A percentile compares a stretch with the other conserved stretches of the same genome.
Evolutionary conservation across 2,797 vertebrate species (phyloP).

Genomic region (Babyrousa celebensis): DNA sequence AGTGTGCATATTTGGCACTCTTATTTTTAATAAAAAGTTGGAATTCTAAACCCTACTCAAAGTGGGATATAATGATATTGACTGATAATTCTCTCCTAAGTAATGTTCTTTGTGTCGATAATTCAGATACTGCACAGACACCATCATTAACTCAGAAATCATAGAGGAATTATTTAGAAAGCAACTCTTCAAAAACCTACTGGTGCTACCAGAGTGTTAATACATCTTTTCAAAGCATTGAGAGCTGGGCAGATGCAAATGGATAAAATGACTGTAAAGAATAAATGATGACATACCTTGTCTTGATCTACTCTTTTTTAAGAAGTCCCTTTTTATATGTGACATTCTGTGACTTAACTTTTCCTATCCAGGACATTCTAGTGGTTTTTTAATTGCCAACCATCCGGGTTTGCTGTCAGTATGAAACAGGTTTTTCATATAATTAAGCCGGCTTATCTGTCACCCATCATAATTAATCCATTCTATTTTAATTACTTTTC

Average conservation of each 20-base stretch:
- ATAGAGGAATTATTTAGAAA: conserved; percentile 52
- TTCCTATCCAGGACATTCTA: conserved; percentile 82
- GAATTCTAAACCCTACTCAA: conserved; percentile 36
- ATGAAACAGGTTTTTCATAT: conserved; percentile 89
- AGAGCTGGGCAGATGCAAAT: background rate
- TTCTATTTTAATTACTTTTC: conserved; percentile 87
- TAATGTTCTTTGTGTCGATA: conserved; percentile 42
- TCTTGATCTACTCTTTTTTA: conserved; percentile 17
- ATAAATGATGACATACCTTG: background rate
- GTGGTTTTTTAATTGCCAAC: conserved; percentile 83
- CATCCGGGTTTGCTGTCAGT: conserved; percentile 82
- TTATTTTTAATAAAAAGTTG: conserved; percentile 51
- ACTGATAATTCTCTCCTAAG: conserved; percentile 55
- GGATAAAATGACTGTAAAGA: background rate
- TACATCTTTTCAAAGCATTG: conserved; percentile 42
- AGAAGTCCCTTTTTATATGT: conserved; percentile 66
- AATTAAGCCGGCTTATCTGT: conserved; percentile 89
- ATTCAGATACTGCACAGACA: background rate
- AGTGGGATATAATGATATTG: conserved; percentile 35
- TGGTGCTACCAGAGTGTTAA: background rate
- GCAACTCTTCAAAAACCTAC: conserved; percentile 19
- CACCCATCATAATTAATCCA: conserved; percentile 88
- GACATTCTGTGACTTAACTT: conserved; percentile 82
- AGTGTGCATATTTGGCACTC: background rate
- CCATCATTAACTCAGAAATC: conserved; percentile 53